phyloP scores from a whole-genome alignment of 1,140 invertebrate genomes.

The Heliconius eleuchia region DNA sequence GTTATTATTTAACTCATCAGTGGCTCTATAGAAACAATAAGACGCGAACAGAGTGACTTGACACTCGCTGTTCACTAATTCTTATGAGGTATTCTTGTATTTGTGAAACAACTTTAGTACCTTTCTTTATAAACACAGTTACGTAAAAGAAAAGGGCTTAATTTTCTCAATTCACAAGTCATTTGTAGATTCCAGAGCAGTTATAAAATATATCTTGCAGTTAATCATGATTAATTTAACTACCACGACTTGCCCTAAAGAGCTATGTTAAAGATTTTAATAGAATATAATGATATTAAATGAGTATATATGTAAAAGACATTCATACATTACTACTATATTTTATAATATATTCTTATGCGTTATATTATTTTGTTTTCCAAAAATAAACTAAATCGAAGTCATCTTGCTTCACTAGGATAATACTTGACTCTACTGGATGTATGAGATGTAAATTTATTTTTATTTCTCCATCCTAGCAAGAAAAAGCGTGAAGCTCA shows the following conservation, averaged over 20 bases:
- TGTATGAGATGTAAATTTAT: too few species aligned
- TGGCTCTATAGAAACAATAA: too few species aligned
- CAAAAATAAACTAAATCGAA: too few species aligned
- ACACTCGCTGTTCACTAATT: too few species aligned
- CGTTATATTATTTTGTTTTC: too few species aligned
- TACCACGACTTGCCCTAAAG: background rate
- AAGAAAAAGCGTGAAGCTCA: too few species aligned
- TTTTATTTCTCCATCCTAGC: too few species aligned
- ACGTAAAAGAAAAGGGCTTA: background rate
- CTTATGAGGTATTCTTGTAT: background rate
- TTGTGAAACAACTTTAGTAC: background rate
- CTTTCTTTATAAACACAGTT: background rate
- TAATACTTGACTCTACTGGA: too few species aligned
- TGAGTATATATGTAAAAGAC: background rate
- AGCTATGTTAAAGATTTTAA: background rate
- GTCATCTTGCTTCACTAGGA: too few species aligned
- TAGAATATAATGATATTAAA: background rate
- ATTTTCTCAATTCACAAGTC: constrained; percentile 11
- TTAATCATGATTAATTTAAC: constrained; percentile 6
- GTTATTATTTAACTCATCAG: too few species aligned
- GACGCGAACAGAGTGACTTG: background rate
- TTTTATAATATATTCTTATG: background rate
- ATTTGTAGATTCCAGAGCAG: constrained; percentile 23
- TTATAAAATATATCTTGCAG: background rate
- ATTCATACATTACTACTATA: background rate